Conservation (phyloP, 1,140 invertebrate genomes). For the Drosophila repletoides region DNA sequence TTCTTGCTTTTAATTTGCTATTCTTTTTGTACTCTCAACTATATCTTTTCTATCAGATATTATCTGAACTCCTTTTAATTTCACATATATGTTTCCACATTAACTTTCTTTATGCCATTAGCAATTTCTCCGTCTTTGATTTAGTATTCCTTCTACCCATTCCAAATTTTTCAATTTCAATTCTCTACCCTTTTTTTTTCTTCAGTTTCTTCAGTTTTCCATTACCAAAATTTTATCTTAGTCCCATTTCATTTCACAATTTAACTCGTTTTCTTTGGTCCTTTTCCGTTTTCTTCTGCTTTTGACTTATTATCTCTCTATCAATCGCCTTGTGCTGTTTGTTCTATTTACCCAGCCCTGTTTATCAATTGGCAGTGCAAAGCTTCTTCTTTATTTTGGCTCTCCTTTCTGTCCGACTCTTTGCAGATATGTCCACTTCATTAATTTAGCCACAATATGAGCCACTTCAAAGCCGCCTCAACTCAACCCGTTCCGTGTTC, state of each 20-base stretch:
- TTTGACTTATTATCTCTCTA: constrained; percentile 32
- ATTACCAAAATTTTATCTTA: no score
- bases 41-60: background rate
- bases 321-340: constrained; percentile 10
- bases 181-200: background rate
- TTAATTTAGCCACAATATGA: constrained; percentile 58
- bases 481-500: no score
- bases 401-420: constrained; percentile 17
- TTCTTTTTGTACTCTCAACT: background rate
- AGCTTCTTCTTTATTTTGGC: constrained; percentile 2
- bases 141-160: no score
- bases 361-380: constrained; percentile 41
- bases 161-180: background rate
- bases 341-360: constrained; percentile 8
- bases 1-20: background rate
- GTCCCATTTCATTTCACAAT: background rate
- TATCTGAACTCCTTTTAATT: background rate
- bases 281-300: constrained; percentile 18
- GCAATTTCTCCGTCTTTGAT: no score
- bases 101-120: no score
- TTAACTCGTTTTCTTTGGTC: background rate
- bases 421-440: constrained; percentile 69
- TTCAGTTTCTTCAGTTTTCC: background rate
- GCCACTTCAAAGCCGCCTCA: constrained; percentile 52
- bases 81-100: no score